Base-by-base conservation (phyloP, 2,888 invertebrate genomes). In the Strigamia transsilvanica region DNA sequence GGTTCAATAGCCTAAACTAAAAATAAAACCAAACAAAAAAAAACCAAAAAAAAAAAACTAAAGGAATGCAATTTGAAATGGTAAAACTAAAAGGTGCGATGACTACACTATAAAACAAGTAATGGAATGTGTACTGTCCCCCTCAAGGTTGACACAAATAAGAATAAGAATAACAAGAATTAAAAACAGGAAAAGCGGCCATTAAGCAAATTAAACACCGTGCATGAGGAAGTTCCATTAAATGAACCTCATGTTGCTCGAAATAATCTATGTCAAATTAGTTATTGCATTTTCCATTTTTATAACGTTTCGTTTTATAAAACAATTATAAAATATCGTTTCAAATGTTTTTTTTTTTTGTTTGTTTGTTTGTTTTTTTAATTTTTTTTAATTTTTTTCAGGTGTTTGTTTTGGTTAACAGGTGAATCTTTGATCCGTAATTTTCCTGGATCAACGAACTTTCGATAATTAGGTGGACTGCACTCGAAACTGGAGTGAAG, bases 91-190 rank as follows among this genome's bases (percentile, higher is more conserved):
- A 73, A 73, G 32, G 23, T 73, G 73, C 4, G 27, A 27, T 73
- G 73, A 73, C 27, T 73, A 6, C 3, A 27, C 13, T 10, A 32
- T 27, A 73, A 73, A 73, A 73, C 32, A 73, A 2, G 5, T 13
- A 32, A 51, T 51, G 51, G 51, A 38, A 38, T 38, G 38, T 38
- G 6, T 5, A 38, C 6, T 38, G 38, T 38, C 38, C 38, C 38
- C 38, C 73, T 27, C 73, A 73, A 73, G 73, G 73, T 73, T 73
- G 73, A 73, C 73, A 73, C 32, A 73, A 73, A 73, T 73, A 73
- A 32, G n/a, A 13, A 38, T 38, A 7, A 66, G 66, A 66, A 23
- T 73, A 32, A 73, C 7, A 32, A 27, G 32, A 73, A 73, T 73
- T 73, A 73, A 73, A 73, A 27, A 73, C 73, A 73, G 73, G 73